Percentiles rank a stretch among this genome's conserved stretches.
These are phyloP conservation scores for Hypolimnas misippus DNA, from an alignment of 2,888 invertebrate genomes.

Conservation along the genomic window DNA sequence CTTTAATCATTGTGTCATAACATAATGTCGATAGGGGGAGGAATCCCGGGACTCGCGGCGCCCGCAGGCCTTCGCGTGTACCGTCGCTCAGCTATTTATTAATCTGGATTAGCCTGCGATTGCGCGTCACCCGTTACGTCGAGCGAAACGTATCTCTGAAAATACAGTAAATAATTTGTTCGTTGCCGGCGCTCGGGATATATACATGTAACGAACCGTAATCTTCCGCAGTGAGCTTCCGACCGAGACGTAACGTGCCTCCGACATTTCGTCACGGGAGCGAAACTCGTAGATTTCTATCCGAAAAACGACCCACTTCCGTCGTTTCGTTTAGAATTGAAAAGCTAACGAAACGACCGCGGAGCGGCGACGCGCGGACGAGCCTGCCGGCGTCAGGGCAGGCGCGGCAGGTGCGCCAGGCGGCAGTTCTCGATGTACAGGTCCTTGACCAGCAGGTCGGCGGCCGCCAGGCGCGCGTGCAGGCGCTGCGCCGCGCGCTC, in stretches of 20 bases:
- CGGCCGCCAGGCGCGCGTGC: constrained; percentile 76
- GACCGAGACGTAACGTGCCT: too few species aligned
- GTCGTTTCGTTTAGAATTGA: background rate
- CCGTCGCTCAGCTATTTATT: too few species aligned
- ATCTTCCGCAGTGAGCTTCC: background rate
- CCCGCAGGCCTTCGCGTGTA: background rate
- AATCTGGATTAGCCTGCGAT: too few species aligned
- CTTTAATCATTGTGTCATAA: background rate
- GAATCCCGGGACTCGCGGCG: background rate
- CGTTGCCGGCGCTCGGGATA: too few species aligned
- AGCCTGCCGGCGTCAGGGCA: constrained; percentile 86
- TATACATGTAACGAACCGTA: background rate
- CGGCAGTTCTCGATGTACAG: constrained; percentile 94
- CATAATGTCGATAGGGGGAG: background rate
- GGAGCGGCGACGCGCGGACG: constrained; percentile 75
- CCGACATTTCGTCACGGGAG: too few species aligned
- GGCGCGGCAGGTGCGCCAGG: constrained; percentile 78
- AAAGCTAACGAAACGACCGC: background rate
- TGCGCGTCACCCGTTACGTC: too few species aligned
- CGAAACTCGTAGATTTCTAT: too few species aligned
- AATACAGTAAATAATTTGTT: too few species aligned
- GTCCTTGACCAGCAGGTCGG: constrained; percentile 84
- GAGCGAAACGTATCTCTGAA: too few species aligned
- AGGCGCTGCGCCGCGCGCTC: constrained; percentile 86
- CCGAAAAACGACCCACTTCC: too few species aligned